phyloP scores from a whole-genome alignment of 2,888 invertebrate species.

The Lasioglossum pauxillum region DNA sequence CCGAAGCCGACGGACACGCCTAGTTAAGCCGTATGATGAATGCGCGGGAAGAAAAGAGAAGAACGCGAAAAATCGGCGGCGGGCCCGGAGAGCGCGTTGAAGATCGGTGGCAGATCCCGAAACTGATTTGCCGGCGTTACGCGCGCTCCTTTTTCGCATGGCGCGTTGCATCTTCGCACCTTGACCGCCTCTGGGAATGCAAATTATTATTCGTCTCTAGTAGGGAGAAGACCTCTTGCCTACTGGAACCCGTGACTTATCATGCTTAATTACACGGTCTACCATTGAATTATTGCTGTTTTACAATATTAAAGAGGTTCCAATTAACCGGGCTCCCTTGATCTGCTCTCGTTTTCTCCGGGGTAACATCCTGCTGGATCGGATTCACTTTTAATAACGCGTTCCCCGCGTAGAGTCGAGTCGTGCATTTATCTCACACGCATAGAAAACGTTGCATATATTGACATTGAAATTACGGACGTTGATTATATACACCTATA shows the following conservation, averaged over 20 bases:
- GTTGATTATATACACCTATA: neutral
- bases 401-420: neutral
- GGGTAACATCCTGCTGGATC: conserved; percentile 1
- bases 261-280: conserved; percentile 73
- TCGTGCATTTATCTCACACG: neutral
- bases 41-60: conserved; percentile 64
- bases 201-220: conserved; percentile 68
- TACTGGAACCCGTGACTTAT: conserved; percentile 69
- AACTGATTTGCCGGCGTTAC: conserved; percentile 69
- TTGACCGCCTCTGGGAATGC: conserved; percentile 66
- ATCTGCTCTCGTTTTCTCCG: conserved; percentile 36
- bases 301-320: conserved; percentile 65
- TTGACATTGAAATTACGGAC: neutral
- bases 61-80: conserved; percentile 27
- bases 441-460: neutral
- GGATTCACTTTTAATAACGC: conserved; percentile 27
- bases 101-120: conserved; percentile 77
- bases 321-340: conserved; percentile 58
- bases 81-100: conserved; percentile 58
- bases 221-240: conserved; percentile 52
- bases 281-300: conserved; percentile 68
- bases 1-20: conserved; percentile 73
- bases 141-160: conserved; percentile 46
- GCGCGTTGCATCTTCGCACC: conserved; percentile 53
- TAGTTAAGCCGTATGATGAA: conserved; percentile 74